phyloP scores from a whole-genome alignment of 2,888 invertebrate genomes.

The Chesias legatella region DNA sequence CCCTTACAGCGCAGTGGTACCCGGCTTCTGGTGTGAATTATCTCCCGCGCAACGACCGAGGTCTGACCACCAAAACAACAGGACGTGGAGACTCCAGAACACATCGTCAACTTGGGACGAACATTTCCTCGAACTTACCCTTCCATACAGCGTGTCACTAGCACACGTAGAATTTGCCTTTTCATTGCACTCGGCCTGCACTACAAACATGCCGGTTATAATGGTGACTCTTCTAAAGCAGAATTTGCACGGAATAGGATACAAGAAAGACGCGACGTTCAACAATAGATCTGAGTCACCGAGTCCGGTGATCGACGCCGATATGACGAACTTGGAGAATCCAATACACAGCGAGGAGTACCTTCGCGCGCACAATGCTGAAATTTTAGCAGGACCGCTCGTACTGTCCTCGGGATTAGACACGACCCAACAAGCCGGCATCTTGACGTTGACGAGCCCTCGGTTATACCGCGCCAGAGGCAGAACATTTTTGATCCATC shows the following conservation, averaged over 20 bases:
- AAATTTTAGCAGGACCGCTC: conserved; percentile 94
- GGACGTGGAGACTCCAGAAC: conserved; percentile 93
- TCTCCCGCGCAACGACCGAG: conserved; percentile 95
- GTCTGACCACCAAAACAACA: conserved; percentile 92
- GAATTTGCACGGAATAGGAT: conserved; percentile 80
- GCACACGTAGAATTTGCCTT: conserved; percentile 96
- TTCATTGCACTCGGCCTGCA: conserved; percentile 87
- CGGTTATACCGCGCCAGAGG: conserved; percentile 88
- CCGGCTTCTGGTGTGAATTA: conserved; percentile 95
- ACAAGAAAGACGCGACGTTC: conserved; percentile 72
- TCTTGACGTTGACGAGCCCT: conserved; percentile 92
- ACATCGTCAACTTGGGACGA: conserved; percentile 96
- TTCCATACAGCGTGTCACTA: conserved; percentile 88
- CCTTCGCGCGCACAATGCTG: conserved; percentile 91
- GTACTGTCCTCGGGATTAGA: conserved; percentile 90
- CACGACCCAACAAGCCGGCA: conserved; percentile 90
- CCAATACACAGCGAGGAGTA: conserved; percentile 90
- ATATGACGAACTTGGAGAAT: conserved; percentile 80
- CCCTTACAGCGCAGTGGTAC: conserved; percentile 91
- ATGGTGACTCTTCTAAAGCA: conserved; percentile 84
- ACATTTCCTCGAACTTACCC: conserved; percentile 92
- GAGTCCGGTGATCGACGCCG: conserved; percentile 56
- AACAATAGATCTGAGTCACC: conserved; percentile 64
- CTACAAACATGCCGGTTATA: conserved; percentile 88
- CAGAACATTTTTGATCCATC: conserved; percentile 89